These are phyloP conservation scores for Phalloptychus januarius DNA, from an alignment of 2,797 vertebrate genomes.

Conservation along the genomic window DNA sequence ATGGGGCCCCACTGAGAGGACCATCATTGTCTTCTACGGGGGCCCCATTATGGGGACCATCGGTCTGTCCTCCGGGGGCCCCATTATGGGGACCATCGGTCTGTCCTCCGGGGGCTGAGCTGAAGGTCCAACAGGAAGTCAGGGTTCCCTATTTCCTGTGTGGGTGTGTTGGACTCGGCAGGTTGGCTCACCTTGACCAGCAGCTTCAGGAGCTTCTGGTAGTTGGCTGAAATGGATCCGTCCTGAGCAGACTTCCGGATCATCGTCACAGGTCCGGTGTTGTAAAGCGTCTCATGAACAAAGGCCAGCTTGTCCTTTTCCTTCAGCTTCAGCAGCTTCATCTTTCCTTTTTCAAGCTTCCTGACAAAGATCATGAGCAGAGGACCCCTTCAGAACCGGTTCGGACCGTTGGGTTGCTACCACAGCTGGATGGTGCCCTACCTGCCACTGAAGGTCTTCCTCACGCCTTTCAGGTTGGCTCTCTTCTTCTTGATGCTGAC, in stretches of 20 bases:
- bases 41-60: too few species aligned
- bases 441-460: conserved; percentile 3
- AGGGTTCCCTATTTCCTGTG: not conserved
- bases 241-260: not conserved
- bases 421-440: not conserved
- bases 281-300: conserved; percentile 15
- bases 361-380: not conserved
- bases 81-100: too few species aligned
- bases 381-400: not conserved
- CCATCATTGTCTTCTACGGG: too few species aligned
- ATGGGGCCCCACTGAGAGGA: too few species aligned
- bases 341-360: not conserved
- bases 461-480: not conserved
- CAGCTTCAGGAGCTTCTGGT: conserved; percentile 3
- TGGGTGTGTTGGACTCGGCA: not conserved
- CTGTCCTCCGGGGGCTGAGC: not conserved
- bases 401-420: not conserved
- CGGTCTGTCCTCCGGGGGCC: too few species aligned
- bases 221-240: conserved; percentile 5
- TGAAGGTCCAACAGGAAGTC: too few species aligned
- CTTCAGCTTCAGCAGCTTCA: not conserved
- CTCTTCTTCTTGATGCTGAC: conserved; percentile 12
- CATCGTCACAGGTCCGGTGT: conserved; percentile 7
- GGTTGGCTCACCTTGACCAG: conserved; percentile 5
- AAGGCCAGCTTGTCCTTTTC: conserved; percentile 6